Conservation (phyloP, 2,113 vertebrate species). For the Dissostichus mawsoni region DNA sequence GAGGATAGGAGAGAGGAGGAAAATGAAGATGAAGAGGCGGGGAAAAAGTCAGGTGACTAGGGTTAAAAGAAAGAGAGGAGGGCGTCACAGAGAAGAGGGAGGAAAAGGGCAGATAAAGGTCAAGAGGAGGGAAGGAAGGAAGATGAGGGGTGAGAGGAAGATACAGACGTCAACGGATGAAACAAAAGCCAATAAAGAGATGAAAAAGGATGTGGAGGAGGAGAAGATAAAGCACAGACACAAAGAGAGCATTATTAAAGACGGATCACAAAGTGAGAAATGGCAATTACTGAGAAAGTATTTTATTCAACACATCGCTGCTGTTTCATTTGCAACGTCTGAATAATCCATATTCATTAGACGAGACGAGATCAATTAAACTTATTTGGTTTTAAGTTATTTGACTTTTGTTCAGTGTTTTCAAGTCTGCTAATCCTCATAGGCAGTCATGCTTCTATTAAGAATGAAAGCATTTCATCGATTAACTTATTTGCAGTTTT, state of each 20-base stretch:
- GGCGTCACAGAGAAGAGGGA: neutral
- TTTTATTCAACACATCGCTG: conserved; percentile 10
- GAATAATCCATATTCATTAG: neutral
- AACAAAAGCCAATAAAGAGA: accelerated
- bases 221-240: conserved; percentile 9
- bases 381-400: neutral
- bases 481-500: neutral
- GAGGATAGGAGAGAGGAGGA: neutral
- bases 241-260: neutral
- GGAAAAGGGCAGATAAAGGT: neutral
- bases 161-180: too few species aligned
- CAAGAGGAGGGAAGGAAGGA: neutral
- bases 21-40: too few species aligned
- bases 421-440: neutral
- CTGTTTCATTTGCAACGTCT: conserved; percentile 19
- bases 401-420: neutral
- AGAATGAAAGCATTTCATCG: neutral
- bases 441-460: neutral
- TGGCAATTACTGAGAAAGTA: neutral
- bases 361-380: neutral
- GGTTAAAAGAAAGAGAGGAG: neutral
- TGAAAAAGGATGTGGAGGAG: neutral
- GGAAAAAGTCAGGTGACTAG: neutral
- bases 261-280: conserved; percentile 11
- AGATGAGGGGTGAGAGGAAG: neutral